Conservation (phyloP, 1,140 invertebrate species). For the Grapholita molesta region DNA sequence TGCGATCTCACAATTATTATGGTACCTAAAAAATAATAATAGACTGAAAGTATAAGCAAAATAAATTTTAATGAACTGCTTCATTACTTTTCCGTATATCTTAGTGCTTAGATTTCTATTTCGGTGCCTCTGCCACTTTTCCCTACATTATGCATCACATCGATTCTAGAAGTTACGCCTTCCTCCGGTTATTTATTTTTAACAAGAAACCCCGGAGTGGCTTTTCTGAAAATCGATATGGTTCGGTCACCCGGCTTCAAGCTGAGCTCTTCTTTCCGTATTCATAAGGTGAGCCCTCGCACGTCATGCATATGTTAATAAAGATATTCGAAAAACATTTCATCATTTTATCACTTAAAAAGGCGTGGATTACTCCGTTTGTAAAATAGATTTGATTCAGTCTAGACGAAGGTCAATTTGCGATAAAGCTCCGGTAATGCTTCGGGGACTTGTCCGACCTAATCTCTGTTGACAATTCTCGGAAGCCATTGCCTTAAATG, state of each 20-base stretch:
- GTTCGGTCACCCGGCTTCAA: conserved; percentile 18
- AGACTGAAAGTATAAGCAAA: not conserved
- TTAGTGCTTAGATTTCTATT: not conserved
- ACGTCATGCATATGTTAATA: conserved; percentile 5
- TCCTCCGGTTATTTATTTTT: conserved; percentile 30
- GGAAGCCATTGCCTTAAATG: conserved; percentile 6
- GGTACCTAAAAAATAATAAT: conserved; percentile 41
- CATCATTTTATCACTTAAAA: not conserved
- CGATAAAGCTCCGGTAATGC: conserved; percentile 1
- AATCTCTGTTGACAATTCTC: conserved; percentile 14
- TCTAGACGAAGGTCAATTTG: not conserved
- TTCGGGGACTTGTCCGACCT: not conserved
- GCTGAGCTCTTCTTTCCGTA: not conserved
- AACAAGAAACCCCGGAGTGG: conserved; percentile 15
- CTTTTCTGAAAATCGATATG: conserved; percentile 33
- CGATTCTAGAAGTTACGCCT: conserved; percentile 10
- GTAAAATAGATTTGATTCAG: not conserved
- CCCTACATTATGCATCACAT: conserved; percentile 4
- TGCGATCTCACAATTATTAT: too few relatives aligned
- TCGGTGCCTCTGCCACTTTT: not conserved
- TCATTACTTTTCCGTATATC: too few relatives aligned
- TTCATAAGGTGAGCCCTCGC: not conserved
- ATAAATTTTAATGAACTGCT: not conserved
- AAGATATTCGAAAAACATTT: not conserved
- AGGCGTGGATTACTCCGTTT: not conserved